Conservation (phyloP, 1,140 invertebrate species). For the Heliconius hermathena region DNA sequence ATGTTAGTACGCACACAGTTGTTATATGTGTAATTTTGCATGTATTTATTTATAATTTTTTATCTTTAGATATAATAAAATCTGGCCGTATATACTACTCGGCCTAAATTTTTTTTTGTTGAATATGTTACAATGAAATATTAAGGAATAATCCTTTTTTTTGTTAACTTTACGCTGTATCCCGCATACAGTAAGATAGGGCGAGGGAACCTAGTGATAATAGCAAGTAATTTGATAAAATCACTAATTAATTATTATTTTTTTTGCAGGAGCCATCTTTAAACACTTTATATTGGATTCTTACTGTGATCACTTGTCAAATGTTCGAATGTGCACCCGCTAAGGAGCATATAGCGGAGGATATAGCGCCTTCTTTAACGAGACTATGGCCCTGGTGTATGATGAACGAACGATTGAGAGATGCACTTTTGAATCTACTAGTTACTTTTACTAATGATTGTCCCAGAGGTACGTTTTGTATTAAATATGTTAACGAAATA, state of each 20-base stretch:
- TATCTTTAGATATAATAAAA: neutral
- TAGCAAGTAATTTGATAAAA: neutral
- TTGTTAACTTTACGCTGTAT: no score
- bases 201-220: no score
- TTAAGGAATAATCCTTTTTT: neutral
- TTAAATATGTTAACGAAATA: neutral
- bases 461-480: conserved; percentile 56
- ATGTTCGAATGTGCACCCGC: conserved; percentile 55
- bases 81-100: no score
- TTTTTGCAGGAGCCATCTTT: conserved; percentile 56
- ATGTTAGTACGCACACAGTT: neutral
- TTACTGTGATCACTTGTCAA: conserved; percentile 51
- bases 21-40: neutral
- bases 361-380: conserved; percentile 52
- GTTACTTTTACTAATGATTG: conserved; percentile 67
- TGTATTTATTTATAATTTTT: neutral
- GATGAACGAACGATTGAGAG: conserved; percentile 65
- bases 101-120: neutral
- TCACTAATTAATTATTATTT: neutral
- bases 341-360: conserved; percentile 63
- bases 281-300: conserved; percentile 59
- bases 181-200: no score
- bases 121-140: neutral
- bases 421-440: conserved; percentile 53
- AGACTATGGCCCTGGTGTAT: conserved; percentile 73